Base-by-base conservation (phyloP, 1,140 invertebrate genomes). In the Drosophila funebris region DNA sequence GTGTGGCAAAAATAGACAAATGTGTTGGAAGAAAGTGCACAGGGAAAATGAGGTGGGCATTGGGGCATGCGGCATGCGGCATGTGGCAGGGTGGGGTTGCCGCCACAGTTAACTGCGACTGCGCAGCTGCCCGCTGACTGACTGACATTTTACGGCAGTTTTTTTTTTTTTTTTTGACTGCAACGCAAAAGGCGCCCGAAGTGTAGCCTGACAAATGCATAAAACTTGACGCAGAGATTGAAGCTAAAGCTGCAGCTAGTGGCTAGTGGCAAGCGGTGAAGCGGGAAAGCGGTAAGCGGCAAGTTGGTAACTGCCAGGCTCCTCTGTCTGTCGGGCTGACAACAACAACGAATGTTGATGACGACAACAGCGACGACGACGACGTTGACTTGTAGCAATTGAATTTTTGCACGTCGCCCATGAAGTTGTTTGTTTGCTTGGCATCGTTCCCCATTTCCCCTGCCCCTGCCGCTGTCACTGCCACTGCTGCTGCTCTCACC, bases 331-430 rank as follows among this genome's bases (percentile, higher is more conserved):
- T 22, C 13, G 37, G 22, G 20, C 13, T 52, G 33, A 29, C 46
- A 53, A 46, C 58, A 46, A 60, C 60, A 39, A 44, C 56, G 57
- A 58, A 27, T 56, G 67, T 58, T 63, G 58, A 57, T 44, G 57
- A 61, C 14, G 31, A 54, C 41, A 36, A 41, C 31, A 48, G 22
- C 69, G 53, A 61, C 36, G 31, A 57, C 24, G 41, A 48, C 74
- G 54, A 60, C 67, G 76, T 73, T 67, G 50, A 87, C 44, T 88
- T 88, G 83, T 89, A 89, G 84, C 83, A 88, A 88, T 88, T 88
- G 84, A 88, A 88, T 88, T 88, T 88, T 88, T 88, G 84, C 83
- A 88, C 83, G 83, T 88, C 84, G 83, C 83, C 83, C 83, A 88
- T 88, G 83, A 89, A 88, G 83, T 88, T 88, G 83, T 88, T 88